These are phyloP conservation scores for Pseudomyrmex pallidus DNA, from an alignment of 1,140 invertebrate species.

Conservation along the genomic window DNA sequence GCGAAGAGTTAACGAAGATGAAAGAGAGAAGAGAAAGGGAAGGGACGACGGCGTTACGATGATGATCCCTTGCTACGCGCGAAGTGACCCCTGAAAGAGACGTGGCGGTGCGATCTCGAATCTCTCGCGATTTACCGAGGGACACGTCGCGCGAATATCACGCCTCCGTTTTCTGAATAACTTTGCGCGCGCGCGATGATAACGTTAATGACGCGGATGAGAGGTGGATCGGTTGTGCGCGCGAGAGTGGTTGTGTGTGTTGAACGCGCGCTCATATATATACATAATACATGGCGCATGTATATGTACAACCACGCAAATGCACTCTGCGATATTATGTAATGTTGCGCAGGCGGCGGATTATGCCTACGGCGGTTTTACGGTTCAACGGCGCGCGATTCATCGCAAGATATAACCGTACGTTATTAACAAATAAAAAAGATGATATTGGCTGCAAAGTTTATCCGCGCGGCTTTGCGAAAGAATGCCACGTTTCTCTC, in stretches of 20 bases:
- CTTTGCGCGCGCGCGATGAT: not conserved
- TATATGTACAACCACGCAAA: not conserved
- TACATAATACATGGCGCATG: not conserved
- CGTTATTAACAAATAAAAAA: constrained; percentile 55
- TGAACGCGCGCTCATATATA: not conserved
- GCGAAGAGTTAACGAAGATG: not conserved
- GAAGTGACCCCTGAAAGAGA: not conserved
- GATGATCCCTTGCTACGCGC: not conserved
- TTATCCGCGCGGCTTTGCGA: constrained; percentile 31
- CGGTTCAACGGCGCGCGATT: constrained; percentile 22
- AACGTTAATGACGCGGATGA: constrained; percentile 8
- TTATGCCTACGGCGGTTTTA: not conserved
- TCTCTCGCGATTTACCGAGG: constrained; percentile 26
- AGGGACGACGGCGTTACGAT: not conserved
- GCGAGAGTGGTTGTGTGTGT: constrained; percentile 13
- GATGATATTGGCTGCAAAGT: constrained; percentile 37
- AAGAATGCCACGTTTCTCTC: not conserved
- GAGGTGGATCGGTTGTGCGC: constrained; percentile 34
- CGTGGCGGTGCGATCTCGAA: not conserved
- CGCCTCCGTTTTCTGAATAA: constrained; percentile 2
- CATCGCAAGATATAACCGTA: constrained; percentile 4
- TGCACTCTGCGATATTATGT: constrained; percentile 16
- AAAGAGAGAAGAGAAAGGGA: too few relatives aligned
- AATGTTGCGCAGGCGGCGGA: not conserved
- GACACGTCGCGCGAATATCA: constrained; percentile 33